These are phyloP conservation scores for Upupa epops DNA, from an alignment of 2,113 vertebrate genomes.

Conservation along the genomic window DNA sequence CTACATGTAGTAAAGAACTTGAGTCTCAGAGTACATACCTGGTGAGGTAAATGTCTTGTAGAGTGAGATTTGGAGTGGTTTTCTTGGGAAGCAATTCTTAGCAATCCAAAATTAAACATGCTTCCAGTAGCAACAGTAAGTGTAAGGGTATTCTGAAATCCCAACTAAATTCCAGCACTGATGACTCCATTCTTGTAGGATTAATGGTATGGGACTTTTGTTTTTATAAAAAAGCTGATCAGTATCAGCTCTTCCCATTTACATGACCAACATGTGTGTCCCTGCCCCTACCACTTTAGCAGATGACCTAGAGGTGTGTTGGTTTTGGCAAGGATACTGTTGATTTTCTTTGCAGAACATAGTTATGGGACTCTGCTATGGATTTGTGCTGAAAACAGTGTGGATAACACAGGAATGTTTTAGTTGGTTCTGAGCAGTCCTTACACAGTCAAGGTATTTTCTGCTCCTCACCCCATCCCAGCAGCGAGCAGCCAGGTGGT, in stretches of 20 bases:
- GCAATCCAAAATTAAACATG: background rate
- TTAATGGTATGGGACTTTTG: background rate
- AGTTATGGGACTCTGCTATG: background rate
- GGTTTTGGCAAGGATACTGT: background rate
- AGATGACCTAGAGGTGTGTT: background rate
- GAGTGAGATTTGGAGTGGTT: background rate
- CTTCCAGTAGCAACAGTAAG: background rate
- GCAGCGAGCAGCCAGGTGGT: background rate
- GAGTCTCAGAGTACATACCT: background rate
- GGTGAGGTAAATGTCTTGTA: background rate
- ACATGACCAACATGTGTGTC: background rate
- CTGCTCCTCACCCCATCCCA: background rate
- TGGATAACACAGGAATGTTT: background rate
- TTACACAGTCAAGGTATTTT: background rate
- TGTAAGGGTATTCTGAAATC: background rate
- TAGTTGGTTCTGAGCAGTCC: background rate
- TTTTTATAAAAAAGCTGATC: background rate
- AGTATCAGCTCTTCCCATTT: background rate
- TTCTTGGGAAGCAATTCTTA: background rate
- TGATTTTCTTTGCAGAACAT: background rate
- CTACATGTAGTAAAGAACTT: background rate
- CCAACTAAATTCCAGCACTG: background rate
- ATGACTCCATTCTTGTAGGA: background rate
- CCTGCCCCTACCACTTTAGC: background rate
- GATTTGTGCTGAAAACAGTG: background rate